These are phyloP conservation scores for Panthera leo DNA, from an alignment of 2,113 vertebrate species.

Conservation along the genomic window DNA sequence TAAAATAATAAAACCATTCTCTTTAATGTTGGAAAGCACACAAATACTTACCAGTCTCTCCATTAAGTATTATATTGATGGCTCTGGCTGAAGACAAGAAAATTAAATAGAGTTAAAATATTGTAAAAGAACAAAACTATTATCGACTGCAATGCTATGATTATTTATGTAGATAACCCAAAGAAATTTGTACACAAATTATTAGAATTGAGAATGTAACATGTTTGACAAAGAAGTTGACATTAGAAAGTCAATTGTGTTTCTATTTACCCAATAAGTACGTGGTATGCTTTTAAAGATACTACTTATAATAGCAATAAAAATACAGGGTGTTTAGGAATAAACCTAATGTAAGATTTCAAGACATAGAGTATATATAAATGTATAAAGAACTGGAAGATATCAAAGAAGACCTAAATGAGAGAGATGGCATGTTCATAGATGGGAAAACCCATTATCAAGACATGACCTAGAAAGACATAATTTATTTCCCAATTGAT, in stretches of 20 bases:
- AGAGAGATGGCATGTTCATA: neutral
- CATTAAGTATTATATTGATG: constrained; percentile 6
- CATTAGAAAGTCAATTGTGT: neutral
- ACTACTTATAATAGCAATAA: constrained; percentile 1
- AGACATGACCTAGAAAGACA: neutral
- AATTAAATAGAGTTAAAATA: constrained; percentile 49
- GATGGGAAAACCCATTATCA: neutral
- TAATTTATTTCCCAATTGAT: neutral
- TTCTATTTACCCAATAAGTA: neutral
- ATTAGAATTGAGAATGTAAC: constrained; percentile 25
- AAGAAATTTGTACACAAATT: neutral
- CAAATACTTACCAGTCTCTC: neutral
- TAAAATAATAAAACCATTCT: constrained; percentile 50
- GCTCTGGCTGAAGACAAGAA: constrained; percentile 28
- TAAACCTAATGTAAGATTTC: neutral
- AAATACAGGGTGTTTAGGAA: neutral
- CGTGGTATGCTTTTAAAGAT: neutral
- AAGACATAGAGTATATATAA: neutral
- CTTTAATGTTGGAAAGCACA: constrained; percentile 40
- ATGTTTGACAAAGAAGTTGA: neutral
- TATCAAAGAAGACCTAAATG: neutral
- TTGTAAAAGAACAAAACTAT: neutral
- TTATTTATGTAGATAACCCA: constrained; percentile 33
- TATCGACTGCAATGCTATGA: neutral
- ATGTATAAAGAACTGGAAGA: neutral